Evolutionary conservation across 2,113 vertebrate species (phyloP).

Genomic region (Hemiprocne comata): DNA sequence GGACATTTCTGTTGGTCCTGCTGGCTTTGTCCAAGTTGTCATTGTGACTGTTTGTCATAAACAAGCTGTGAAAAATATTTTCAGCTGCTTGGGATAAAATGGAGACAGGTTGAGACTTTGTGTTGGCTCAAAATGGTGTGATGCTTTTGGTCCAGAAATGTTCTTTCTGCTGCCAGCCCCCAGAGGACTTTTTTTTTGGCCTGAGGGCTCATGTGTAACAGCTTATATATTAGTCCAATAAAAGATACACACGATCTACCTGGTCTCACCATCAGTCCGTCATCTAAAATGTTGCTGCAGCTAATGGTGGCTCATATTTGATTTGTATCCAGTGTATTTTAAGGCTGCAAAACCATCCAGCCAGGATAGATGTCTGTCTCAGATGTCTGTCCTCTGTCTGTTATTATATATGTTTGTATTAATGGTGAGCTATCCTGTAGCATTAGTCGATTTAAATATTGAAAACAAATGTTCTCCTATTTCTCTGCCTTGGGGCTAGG

Average conservation of each 20-base stretch:
- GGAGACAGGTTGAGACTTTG: neutral
- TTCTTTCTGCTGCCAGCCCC: neutral
- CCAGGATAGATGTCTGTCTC: neutral
- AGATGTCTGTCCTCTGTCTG: neutral
- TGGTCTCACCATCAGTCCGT: neutral
- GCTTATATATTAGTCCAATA: neutral
- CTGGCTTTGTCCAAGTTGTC: neutral
- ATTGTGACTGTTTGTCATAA: neutral
- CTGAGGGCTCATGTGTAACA: neutral
- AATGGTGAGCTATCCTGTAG: neutral
- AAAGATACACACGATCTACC: neutral
- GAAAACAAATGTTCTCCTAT: slow-evolving; percentile 29
- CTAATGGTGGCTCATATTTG: neutral
- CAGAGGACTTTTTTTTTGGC: neutral
- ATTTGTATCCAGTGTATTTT: neutral
- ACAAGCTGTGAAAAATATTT: slow-evolving; percentile 25
- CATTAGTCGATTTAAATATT: slow-evolving; percentile 17
- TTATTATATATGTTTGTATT: neutral
- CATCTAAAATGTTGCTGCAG: neutral
- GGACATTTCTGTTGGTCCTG: neutral
- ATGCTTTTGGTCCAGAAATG: neutral
- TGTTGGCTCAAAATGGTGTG: neutral
- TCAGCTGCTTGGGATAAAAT: slow-evolving; percentile 18
- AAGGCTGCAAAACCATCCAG: neutral
- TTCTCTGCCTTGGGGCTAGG: slow-evolving; percentile 6